Evolutionary conservation across 2,888 invertebrate genomes (phyloP).

Genomic region (Andrena bicolor): DNA sequence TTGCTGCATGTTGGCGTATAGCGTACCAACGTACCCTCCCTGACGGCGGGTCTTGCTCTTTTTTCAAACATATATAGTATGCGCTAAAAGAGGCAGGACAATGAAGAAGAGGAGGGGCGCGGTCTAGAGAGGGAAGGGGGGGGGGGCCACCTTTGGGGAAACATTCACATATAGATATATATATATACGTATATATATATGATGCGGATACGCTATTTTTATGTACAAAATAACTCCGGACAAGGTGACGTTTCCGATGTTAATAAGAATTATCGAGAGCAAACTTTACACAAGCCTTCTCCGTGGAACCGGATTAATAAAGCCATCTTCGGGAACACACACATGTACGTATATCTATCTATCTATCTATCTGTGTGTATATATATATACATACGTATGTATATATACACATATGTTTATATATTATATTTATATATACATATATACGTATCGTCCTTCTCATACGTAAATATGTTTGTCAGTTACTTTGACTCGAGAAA

Average conservation of each 20-base stretch:
- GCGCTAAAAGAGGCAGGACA: conserved; percentile 41
- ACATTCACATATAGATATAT: conserved; percentile 50
- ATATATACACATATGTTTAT: background rate
- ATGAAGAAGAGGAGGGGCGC: conserved; percentile 41
- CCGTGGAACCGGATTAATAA: conserved; percentile 53
- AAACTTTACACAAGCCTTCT: conserved; percentile 67
- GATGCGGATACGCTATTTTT: conserved; percentile 43
- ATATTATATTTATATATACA: conserved; percentile 17
- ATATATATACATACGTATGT: conserved; percentile 21
- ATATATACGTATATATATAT: background rate
- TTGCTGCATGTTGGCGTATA: conserved; percentile 20
- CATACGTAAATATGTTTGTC: conserved; percentile 51
- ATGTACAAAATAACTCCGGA: conserved; percentile 68
- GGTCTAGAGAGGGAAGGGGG: conserved; percentile 33
- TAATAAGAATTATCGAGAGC: conserved; percentile 62
- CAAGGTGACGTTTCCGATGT: conserved; percentile 54
- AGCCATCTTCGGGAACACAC: conserved; percentile 52
- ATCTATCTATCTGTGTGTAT: background rate
- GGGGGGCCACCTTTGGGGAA: conserved; percentile 8
- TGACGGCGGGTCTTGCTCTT: conserved; percentile 19
- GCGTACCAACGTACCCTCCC: conserved; percentile 13
- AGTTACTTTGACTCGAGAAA: conserved; percentile 46
- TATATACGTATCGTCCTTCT: conserved; percentile 46
- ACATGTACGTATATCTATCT: conserved; percentile 38
- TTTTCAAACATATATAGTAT: conserved; percentile 21